These are phyloP conservation scores for Chironomus striatipennis DNA, from an alignment of 1,140 invertebrate species.

Conservation along the genomic window DNA sequence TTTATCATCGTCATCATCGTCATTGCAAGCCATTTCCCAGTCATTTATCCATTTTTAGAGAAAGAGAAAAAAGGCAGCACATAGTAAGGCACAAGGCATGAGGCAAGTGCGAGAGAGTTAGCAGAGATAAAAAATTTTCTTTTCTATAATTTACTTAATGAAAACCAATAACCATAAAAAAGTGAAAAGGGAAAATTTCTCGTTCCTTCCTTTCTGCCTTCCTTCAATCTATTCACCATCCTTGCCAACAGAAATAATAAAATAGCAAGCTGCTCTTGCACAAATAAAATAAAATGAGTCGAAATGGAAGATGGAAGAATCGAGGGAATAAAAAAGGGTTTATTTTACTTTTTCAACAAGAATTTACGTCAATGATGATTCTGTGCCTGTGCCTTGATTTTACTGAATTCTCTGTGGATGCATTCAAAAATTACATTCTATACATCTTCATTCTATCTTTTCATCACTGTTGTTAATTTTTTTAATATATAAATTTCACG, in stretches of 20 bases:
- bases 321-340: background rate
- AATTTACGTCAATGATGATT: background rate
- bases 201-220: background rate
- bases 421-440: background rate
- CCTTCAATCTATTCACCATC: background rate
- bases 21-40: background rate
- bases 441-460: no score
- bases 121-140: conserved; percentile 14
- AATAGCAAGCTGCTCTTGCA: background rate
- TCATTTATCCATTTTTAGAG: background rate
- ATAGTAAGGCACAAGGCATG: background rate
- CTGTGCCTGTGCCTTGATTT: background rate
- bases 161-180: conserved; percentile 24
- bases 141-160: conserved; percentile 23
- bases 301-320: background rate
- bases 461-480: no score
- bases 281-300: background rate
- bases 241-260: background rate
- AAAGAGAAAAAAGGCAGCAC: background rate
- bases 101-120: background rate
- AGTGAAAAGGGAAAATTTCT: background rate
- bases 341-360: background rate
- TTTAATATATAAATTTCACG: no score
- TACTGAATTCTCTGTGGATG: background rate
- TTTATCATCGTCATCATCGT: conserved; percentile 1